Evolutionary conservation across 1,140 invertebrate genomes (phyloP).

Genomic region (Drosophila trapezifrons): DNA sequence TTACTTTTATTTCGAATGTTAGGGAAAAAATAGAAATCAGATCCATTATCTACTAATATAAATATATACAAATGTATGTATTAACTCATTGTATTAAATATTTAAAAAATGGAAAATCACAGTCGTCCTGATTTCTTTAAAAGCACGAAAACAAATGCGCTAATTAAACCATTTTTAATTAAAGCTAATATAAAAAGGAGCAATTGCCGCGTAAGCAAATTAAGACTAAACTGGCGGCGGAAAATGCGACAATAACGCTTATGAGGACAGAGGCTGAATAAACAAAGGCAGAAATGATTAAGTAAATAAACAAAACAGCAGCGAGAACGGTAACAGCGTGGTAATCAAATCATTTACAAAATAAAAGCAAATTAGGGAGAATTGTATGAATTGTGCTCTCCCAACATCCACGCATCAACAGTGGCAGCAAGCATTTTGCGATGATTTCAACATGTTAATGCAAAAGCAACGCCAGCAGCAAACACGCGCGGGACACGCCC

Average conservation of each 20-base stretch:
- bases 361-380: slow-evolving; percentile 75
- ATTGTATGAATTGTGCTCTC: slow-evolving; percentile 66
- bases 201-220: slow-evolving; percentile 65
- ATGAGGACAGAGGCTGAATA: slow-evolving; percentile 20
- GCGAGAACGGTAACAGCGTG: slow-evolving; percentile 45
- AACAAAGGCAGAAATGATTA: slow-evolving; percentile 41
- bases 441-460: slow-evolving; percentile 57
- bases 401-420: slow-evolving; percentile 6
- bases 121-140: background rate
- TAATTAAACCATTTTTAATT: slow-evolving; percentile 77
- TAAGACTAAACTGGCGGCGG: slow-evolving; percentile 46
- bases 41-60: no score
- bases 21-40: no score
- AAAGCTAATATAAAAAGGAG: slow-evolving; percentile 62
- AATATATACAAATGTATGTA: background rate
- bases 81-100: background rate
- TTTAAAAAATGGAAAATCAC: background rate
- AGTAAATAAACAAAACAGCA: slow-evolving; percentile 49
- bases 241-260: slow-evolving; percentile 14
- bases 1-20: background rate
- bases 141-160: slow-evolving; percentile 14
- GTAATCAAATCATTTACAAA: slow-evolving; percentile 79
- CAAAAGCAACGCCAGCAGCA: slow-evolving; percentile 42
- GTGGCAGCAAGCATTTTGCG: slow-evolving; percentile 14
- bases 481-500: slow-evolving; percentile 60